A percentile compares a stretch with the other conserved stretches of the same genome.
Evolutionary conservation across 2,888 invertebrate genomes (phyloP).

Genomic region (Xylocampa areola): DNA sequence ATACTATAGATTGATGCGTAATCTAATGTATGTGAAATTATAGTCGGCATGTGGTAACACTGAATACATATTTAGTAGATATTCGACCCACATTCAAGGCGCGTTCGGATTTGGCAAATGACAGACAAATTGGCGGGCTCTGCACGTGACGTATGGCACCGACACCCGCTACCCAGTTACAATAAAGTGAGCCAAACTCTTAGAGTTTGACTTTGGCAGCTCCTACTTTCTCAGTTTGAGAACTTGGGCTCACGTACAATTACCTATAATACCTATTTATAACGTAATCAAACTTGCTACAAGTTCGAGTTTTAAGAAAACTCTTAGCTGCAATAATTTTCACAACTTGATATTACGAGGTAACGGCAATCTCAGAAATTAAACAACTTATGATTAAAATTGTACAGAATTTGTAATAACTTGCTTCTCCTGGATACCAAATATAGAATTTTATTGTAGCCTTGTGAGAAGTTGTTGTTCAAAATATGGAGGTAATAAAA

Average conservation of each 20-base stretch:
- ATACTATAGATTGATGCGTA: conserved; percentile 47
- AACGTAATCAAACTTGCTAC: conserved; percentile 40
- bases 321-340: conserved; percentile 22
- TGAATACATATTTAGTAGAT: conserved; percentile 62
- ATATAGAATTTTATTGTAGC: conserved; percentile 1
- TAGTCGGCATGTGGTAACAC: conserved; percentile 53
- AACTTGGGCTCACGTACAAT: conserved; percentile 39
- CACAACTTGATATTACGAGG: conserved; percentile 13
- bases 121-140: conserved; percentile 80
- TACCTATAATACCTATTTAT: conserved; percentile 38
- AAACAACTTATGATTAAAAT: conserved; percentile 28
- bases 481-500: conserved; percentile 3
- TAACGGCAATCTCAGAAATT: conserved; percentile 15
- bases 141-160: conserved; percentile 78
- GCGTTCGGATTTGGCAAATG: conserved; percentile 82
- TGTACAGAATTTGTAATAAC: conserved; percentile 18
- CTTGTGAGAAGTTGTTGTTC: background rate
- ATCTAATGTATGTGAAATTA: conserved; percentile 61
- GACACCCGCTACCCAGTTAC: conserved; percentile 64
- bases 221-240: conserved; percentile 44
- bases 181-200: conserved; percentile 59
- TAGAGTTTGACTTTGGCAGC: conserved; percentile 57
- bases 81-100: conserved; percentile 70
- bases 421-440: too few relatives aligned
- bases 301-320: conserved; percentile 20